Evolutionary conservation across 2,113 vertebrate species (phyloP).

Genomic region (Eurystomus gularis): DNA sequence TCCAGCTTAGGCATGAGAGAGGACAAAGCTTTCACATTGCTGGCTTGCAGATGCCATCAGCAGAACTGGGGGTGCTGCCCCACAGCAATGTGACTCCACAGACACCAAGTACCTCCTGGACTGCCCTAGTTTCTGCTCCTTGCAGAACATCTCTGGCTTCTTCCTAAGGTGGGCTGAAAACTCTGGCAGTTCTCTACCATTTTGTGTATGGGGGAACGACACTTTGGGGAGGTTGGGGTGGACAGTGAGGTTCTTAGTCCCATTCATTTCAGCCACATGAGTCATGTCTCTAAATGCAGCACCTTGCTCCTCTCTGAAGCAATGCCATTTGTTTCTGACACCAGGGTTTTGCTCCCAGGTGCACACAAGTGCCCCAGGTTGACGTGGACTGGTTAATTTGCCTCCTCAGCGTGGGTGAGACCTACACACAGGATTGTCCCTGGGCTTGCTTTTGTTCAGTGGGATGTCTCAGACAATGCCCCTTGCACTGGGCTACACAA

Average conservation of each 20-base stretch:
- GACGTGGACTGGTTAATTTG: background rate
- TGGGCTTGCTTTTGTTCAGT: background rate
- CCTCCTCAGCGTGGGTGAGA: rapidly evolving
- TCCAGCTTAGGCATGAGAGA: background rate
- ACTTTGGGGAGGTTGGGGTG: background rate
- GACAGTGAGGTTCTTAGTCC: background rate
- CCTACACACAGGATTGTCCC: rapidly evolving
- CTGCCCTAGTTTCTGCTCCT: background rate
- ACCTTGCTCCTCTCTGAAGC: background rate
- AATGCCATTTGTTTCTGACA: background rate
- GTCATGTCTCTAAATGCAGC: background rate
- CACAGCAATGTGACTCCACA: too few species aligned
- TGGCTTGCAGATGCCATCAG: background rate
- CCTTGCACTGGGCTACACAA: rapidly evolving
- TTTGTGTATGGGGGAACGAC: background rate
- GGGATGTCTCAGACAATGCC: background rate
- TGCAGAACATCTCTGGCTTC: background rate
- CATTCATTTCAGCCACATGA: rapidly evolving
- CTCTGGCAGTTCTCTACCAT: rapidly evolving
- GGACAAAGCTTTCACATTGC: rapidly evolving
- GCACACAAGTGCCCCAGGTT: background rate
- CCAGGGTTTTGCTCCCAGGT: background rate
- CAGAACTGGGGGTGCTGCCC: background rate
- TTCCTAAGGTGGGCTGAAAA: background rate
- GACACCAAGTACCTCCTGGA: background rate